These are phyloP conservation scores for Griposia aprilina DNA, from an alignment of 2,888 invertebrate genomes.

Conservation along the genomic window DNA sequence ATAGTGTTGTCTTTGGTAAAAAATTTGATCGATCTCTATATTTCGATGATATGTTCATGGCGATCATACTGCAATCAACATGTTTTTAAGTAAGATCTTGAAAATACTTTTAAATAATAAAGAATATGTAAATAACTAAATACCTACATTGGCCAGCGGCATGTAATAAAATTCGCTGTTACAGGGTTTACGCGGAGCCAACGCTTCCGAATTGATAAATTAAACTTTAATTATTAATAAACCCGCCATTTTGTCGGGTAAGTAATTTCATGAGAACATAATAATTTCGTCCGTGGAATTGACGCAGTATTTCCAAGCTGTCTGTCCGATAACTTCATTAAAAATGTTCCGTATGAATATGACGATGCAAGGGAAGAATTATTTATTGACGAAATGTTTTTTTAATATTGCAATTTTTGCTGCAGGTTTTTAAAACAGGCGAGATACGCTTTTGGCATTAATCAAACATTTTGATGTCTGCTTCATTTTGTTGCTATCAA, in stretches of 20 bases:
- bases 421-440: constrained; percentile 16
- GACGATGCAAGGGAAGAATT: constrained; percentile 1
- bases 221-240: constrained; percentile 35
- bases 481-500: not conserved
- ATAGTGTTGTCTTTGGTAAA: not conserved
- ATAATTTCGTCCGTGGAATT: constrained; percentile 14
- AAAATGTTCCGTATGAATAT: constrained; percentile 17
- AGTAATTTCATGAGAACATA: constrained; percentile 19
- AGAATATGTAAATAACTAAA: not conserved
- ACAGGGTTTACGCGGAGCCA: not conserved
- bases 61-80: not conserved
- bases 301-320: constrained; percentile 15
- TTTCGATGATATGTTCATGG: too few relatives aligned
- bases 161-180: not conserved
- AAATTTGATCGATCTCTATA: not conserved
- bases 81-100: not conserved
- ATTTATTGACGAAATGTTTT: not conserved
- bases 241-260: constrained; percentile 14
- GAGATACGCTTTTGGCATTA: not conserved
- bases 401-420: constrained; percentile 2
- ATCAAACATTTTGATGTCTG: not conserved
- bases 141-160: not conserved
- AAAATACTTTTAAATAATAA: not conserved
- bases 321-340: constrained; percentile 21
- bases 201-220: not conserved